A percentile compares a stretch with the other conserved stretches of the same genome.
phyloP scores from a whole-genome alignment of 2,113 vertebrate genomes.

The Aythya baeri region DNA sequence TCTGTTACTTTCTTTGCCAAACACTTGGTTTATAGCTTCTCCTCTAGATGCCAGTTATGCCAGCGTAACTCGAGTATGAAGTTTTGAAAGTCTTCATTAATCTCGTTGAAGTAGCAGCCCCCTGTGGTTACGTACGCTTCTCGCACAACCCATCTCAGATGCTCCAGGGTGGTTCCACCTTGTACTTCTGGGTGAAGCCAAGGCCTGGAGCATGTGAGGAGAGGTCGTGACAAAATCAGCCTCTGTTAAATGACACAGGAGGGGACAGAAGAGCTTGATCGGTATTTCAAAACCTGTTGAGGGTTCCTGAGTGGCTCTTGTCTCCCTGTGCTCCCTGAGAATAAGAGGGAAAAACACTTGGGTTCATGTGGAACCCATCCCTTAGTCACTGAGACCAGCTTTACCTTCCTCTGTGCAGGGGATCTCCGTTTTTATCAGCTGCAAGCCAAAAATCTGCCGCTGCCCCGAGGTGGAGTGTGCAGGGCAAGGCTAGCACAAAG shows the following conservation, averaged over 20 bases:
- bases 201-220: background rate
- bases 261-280: background rate
- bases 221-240: background rate
- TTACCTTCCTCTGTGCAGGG: background rate
- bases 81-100: background rate
- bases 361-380: background rate
- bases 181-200: background rate
- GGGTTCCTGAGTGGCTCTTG: background rate
- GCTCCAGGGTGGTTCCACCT: accelerated
- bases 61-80: background rate
- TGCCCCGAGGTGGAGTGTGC: accelerated
- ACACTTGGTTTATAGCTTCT: background rate
- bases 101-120: background rate
- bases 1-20: background rate
- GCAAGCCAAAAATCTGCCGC: background rate
- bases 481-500: background rate
- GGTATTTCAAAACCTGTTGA: background rate
- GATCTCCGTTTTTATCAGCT: background rate
- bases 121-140: accelerated
- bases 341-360: background rate
- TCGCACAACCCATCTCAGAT: accelerated
- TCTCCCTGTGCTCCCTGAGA: background rate
- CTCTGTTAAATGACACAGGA: background rate
- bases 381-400: background rate
- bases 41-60: background rate